Conservation (phyloP, 2,113 vertebrate species). For the Microtus ochrogaster region DNA sequence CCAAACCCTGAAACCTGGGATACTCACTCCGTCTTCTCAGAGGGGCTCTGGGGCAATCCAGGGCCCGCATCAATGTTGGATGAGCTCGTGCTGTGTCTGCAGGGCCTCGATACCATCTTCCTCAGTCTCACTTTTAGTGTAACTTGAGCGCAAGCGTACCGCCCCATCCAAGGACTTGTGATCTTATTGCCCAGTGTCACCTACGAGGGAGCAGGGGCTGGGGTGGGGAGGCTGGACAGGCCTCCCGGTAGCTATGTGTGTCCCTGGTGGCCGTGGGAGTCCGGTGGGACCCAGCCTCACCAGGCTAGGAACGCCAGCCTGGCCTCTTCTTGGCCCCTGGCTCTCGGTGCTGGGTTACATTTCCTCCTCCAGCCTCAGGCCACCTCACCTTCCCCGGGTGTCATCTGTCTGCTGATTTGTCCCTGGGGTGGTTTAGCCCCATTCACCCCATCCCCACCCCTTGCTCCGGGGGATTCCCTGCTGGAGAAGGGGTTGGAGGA, state of each 20-base stretch:
- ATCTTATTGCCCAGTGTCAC: not conserved
- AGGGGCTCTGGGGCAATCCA: conserved; percentile 62
- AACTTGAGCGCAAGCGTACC: conserved; percentile 61
- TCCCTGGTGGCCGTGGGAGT: not conserved
- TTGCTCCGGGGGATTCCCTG: conserved; percentile 21
- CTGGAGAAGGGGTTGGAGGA: conserved; percentile 39
- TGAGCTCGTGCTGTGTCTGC: conserved; percentile 44
- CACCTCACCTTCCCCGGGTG: conserved; percentile 61
- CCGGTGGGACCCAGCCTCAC: not conserved
- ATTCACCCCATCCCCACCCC: not conserved
- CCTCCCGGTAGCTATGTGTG: not conserved
- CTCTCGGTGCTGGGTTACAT: conserved; percentile 65
- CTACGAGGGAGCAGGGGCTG: not conserved
- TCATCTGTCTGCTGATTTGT: conserved; percentile 69
- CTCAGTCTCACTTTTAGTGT: conserved; percentile 80
- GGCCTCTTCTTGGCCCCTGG: not conserved
- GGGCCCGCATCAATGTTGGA: conserved; percentile 79
- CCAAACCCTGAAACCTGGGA: not conserved
- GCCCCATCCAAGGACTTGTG: not conserved
- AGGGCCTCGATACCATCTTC: conserved; percentile 74
- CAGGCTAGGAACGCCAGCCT: not conserved
- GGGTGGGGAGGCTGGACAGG: not conserved
- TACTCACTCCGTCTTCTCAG: not conserved
- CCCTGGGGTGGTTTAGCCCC: conserved; percentile 60
- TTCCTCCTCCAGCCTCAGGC: not conserved